Evolutionary conservation across 1,140 invertebrate genomes (phyloP).

Genomic region (Procambarus clarkii): DNA sequence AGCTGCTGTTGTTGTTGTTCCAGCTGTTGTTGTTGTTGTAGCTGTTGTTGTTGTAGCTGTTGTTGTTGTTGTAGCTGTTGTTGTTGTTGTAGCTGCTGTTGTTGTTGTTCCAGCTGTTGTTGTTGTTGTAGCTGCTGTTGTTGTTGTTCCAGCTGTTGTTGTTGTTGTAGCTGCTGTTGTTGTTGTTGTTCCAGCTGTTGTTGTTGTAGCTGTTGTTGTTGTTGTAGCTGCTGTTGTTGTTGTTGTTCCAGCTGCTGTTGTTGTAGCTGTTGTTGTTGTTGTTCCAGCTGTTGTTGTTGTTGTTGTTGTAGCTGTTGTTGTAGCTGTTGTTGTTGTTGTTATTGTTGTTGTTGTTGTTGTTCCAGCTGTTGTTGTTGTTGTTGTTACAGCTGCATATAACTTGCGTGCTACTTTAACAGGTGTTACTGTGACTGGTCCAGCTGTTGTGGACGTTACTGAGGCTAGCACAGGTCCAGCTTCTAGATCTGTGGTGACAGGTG

Average conservation of each 20-base stretch:
- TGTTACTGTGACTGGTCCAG: too few relatives aligned
- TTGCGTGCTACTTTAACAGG: too few relatives aligned
- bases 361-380: too few relatives aligned
- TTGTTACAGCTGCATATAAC: too few relatives aligned
- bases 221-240: not conserved
- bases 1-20: not conserved
- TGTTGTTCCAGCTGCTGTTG: not conserved
- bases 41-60: not conserved
- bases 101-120: not conserved
- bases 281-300: not conserved
- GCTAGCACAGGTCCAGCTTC: too few relatives aligned
- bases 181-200: not conserved
- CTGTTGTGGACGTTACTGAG: too few relatives aligned
- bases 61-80: not conserved
- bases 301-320: not conserved
- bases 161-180: not conserved
- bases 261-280: not conserved
- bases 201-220: not conserved
- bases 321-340: not conserved
- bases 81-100: not conserved
- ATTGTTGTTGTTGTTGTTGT: not conserved
- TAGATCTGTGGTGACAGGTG: too few relatives aligned
- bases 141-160: not conserved
- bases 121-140: not conserved
- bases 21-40: not conserved